Conservation (phyloP, 2,113 vertebrate genomes). For the Rhinolophus ferrumequinum region DNA sequence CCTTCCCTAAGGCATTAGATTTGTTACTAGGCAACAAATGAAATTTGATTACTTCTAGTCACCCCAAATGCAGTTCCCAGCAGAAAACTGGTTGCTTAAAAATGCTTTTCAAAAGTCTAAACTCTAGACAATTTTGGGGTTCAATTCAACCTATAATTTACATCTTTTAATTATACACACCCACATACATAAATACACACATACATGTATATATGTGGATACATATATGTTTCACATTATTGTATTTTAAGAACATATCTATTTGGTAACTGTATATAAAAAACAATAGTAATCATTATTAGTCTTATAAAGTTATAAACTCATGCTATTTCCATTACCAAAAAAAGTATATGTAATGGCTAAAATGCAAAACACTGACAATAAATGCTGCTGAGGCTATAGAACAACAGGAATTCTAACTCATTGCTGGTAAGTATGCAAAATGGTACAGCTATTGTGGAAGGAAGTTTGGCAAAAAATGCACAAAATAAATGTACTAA, state of each 20-base stretch:
- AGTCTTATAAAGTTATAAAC: not conserved
- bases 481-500: not conserved
- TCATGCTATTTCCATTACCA: not conserved
- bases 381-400: not conserved
- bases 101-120: conserved; percentile 29
- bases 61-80: not conserved
- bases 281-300: not conserved
- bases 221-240: not conserved
- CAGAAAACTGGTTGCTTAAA: conserved; percentile 13
- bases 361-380: not conserved
- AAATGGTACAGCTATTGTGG: not conserved
- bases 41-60: conserved; percentile 27
- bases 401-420: not conserved
- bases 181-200: not conserved
- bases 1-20: not conserved
- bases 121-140: not conserved
- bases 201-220: not conserved
- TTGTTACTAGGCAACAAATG: conserved; percentile 60
- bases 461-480: not conserved
- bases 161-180: not conserved
- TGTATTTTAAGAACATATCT: not conserved
- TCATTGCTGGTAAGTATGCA: not conserved
- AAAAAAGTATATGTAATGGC: not conserved
- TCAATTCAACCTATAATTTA: not conserved
- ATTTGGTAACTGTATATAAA: not conserved